Conservation (phyloP, 2,113 vertebrate species). For the Pteronura brasiliensis region DNA sequence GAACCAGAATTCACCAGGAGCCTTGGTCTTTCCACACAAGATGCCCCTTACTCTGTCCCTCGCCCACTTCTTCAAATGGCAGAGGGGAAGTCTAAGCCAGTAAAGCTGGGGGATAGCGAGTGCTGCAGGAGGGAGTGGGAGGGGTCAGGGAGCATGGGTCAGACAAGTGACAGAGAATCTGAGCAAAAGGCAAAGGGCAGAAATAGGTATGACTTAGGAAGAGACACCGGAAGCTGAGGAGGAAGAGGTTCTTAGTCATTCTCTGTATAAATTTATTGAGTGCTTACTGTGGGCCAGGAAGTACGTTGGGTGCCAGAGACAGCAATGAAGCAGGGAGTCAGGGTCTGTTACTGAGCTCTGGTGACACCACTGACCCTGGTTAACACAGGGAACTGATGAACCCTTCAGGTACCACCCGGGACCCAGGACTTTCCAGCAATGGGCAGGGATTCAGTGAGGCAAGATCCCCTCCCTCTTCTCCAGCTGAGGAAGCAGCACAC, state of each 20-base stretch:
- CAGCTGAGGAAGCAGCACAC: not conserved
- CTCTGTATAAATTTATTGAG: constrained; percentile 68
- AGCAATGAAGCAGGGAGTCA: constrained; percentile 16
- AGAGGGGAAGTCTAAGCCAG: not conserved
- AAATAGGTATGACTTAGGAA: not conserved
- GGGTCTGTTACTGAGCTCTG: not conserved
- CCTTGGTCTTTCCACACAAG: not conserved
- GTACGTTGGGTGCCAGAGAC: constrained; percentile 35
- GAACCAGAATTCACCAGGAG: not conserved
- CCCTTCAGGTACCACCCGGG: not conserved
- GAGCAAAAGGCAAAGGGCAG: not conserved
- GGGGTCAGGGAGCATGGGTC: not conserved
- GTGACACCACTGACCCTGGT: not conserved
- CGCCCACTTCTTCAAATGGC: not conserved
- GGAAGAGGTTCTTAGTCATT: not conserved
- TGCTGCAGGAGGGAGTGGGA: too few species aligned
- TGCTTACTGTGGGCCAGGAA: constrained; percentile 56
- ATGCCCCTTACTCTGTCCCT: not conserved
- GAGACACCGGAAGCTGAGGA: not conserved
- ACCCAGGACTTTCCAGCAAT: not conserved
- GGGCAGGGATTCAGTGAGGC: not conserved
- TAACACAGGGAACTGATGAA: not conserved
- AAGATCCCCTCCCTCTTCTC: not conserved
- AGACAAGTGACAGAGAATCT: not conserved
- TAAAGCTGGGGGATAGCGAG: not conserved